phyloP scores from a whole-genome alignment of 2,888 invertebrate genomes.

The Melanostoma mellinum region DNA sequence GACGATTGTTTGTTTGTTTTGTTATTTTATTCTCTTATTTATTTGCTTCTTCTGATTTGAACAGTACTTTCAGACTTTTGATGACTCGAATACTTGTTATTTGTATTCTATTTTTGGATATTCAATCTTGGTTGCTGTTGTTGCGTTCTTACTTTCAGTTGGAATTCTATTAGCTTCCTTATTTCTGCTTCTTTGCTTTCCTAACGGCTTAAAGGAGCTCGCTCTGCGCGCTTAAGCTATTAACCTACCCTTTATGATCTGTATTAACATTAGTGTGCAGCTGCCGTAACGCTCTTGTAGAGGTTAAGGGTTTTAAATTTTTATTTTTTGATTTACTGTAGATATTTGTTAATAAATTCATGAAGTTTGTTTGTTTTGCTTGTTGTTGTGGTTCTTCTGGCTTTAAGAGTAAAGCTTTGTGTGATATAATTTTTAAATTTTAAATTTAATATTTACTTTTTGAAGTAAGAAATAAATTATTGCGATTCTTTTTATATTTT shows the following conservation, averaged over 20 bases:
- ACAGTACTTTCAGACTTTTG: conserved; percentile 6
- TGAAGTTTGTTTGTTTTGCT: conserved; percentile 79
- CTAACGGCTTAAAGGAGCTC: conserved; percentile 59
- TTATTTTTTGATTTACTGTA: conserved; percentile 78
- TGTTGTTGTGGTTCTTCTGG: conserved; percentile 62
- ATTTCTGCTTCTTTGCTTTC: conserved; percentile 54
- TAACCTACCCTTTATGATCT: conserved; percentile 57
- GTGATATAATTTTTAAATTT: conserved; percentile 48
- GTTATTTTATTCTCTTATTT: neutral
- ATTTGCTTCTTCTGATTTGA: neutral
- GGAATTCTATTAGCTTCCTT: conserved; percentile 51
- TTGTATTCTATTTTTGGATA: no score
- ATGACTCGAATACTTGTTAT: no score
- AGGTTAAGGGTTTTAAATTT: conserved; percentile 76
- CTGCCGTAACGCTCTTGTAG: conserved; percentile 74
- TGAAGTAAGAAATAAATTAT: conserved; percentile 32
- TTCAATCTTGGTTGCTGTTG: no score
- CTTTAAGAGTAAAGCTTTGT: conserved; percentile 62
- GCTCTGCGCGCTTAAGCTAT: conserved; percentile 70
- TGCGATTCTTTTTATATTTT: conserved; percentile 7
- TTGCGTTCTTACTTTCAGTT: conserved; percentile 7
- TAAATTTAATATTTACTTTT: conserved; percentile 46
- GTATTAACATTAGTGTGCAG: conserved; percentile 65
- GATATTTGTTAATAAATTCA: conserved; percentile 79
- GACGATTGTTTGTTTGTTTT: conserved; percentile 13